Base-by-base conservation (phyloP, 2,113 vertebrate genomes). In the Clupea harengus region DNA sequence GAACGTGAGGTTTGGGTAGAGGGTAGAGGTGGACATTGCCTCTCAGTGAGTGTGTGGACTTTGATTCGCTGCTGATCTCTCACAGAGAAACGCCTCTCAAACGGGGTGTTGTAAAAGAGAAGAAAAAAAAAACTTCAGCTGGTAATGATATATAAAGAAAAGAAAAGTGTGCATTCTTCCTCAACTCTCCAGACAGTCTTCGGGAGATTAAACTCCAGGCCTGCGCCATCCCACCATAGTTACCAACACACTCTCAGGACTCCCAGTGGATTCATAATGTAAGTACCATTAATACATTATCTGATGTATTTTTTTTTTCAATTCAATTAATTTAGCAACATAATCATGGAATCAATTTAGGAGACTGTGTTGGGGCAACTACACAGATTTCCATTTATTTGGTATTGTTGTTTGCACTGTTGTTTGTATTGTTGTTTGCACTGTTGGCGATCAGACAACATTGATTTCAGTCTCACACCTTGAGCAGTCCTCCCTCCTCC, bases 11-110 rank as follows among this genome's bases (percentile, higher is more conserved):
- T 85, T 67, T 50, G 83, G 82, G 47, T 82, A 85, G 60, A 72
- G 45, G 83, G n/a, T n/a, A n/a, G 88, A 93, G 92, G 87, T 93
- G 93, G 93, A 94, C 94, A 92, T 93, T 93, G 94, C 94, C 91
- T 93, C 88, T 90, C 82, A 91, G 89, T 85, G 86, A 86, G 89
- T 82, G 72, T 8, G 72, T 95, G 95, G 93, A 95, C 94, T 95
- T 95, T 95, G 95, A 88, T 90, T 94, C 86, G 84, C 85, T 83
- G 3, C 11, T 86, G 85, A 81, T 87, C 39, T 8, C 78, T 85
- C 67, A 83, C 86, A 88, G 81, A 93, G 93, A 47, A 92, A 94
- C 94, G 93, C 95, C 94, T 95, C 93, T 91, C 86, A n/a, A 72
- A 72, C 18, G 67, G 83, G 84, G 88, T 90, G 92, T 90, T 91